These are phyloP conservation scores for Catostomus latipinnis DNA, from an alignment of 2,797 vertebrate genomes.

Conservation along the genomic window DNA sequence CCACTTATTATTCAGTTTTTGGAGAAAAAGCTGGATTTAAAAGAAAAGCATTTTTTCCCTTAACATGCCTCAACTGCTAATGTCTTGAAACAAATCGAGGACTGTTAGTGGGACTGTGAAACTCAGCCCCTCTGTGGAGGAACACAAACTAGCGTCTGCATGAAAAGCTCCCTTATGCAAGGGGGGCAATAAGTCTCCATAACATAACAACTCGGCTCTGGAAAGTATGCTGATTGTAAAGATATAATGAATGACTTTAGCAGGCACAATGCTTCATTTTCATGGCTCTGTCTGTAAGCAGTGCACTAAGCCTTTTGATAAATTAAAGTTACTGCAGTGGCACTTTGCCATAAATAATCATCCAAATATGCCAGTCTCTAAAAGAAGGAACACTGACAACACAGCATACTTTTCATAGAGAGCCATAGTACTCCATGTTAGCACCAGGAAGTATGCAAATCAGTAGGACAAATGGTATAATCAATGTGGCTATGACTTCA, in stretches of 20 bases:
- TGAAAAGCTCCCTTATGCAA: conserved; percentile 79
- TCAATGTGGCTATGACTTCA: conserved; percentile 28
- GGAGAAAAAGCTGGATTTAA: conserved; percentile 63
- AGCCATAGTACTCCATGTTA: neutral
- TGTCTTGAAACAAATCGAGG: conserved; percentile 83
- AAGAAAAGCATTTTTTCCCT: conserved; percentile 66
- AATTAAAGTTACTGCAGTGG: conserved; percentile 53
- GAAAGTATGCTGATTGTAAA: conserved; percentile 75
- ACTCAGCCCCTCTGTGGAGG: conserved; percentile 77
- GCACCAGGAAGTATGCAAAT: neutral
- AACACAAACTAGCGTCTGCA: conserved; percentile 80
- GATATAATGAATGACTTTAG: conserved; percentile 70
- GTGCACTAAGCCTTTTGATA: conserved; percentile 56
- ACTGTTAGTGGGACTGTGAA: conserved; percentile 85
- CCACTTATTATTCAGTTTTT: conserved; percentile 53
- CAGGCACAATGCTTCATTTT: conserved; percentile 71
- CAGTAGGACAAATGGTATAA: neutral
- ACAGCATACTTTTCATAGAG: neutral
- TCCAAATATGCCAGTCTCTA: neutral
- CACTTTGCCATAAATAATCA: conserved; percentile 55
- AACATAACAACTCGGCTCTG: conserved; percentile 76
- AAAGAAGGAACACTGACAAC: conserved; percentile 20
- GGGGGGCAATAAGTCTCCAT: conserved; percentile 74
- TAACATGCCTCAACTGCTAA: conserved; percentile 76
- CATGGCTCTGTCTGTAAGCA: conserved; percentile 64